Evolutionary conservation across 2,797 vertebrate species (phyloP).

Genomic region (Meriones psammophilus): DNA sequence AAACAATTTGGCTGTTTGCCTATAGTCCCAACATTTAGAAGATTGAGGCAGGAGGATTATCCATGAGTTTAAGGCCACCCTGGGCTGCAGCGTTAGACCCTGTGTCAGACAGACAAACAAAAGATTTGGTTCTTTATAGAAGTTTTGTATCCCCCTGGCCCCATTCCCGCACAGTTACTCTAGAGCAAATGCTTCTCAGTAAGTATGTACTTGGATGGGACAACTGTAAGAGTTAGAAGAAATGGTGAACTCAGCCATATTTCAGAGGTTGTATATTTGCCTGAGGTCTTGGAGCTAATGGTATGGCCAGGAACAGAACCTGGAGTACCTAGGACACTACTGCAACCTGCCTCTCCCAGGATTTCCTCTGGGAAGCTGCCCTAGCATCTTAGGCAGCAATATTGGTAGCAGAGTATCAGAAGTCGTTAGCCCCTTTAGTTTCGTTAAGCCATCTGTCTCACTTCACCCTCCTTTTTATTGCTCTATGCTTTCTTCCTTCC

Average conservation of each 20-base stretch:
- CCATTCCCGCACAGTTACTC: neutral
- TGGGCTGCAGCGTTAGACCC: neutral
- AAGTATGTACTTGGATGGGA: neutral
- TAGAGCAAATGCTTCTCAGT: neutral
- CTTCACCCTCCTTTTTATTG: slow-evolving; percentile 48
- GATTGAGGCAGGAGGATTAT: neutral
- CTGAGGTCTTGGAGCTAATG: neutral
- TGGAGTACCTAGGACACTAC: neutral
- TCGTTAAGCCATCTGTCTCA: neutral
- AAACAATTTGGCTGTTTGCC: slow-evolving; percentile 37
- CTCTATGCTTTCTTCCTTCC: neutral
- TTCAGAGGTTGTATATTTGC: neutral
- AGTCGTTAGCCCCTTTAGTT: slow-evolving; percentile 17
- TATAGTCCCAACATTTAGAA: neutral
- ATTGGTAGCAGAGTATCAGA: neutral
- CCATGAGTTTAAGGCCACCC: neutral
- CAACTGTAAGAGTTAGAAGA: neutral
- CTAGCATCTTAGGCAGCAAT: neutral
- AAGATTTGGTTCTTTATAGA: slow-evolving; percentile 41
- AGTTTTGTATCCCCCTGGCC: neutral
- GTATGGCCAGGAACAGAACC: neutral
- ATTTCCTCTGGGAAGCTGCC: neutral
- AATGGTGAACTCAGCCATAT: neutral
- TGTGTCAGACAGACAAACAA: neutral
- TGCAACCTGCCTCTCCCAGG: neutral